Evolutionary conservation across 1,140 invertebrate species (phyloP).

Genomic region (Hycleus cichorii): DNA sequence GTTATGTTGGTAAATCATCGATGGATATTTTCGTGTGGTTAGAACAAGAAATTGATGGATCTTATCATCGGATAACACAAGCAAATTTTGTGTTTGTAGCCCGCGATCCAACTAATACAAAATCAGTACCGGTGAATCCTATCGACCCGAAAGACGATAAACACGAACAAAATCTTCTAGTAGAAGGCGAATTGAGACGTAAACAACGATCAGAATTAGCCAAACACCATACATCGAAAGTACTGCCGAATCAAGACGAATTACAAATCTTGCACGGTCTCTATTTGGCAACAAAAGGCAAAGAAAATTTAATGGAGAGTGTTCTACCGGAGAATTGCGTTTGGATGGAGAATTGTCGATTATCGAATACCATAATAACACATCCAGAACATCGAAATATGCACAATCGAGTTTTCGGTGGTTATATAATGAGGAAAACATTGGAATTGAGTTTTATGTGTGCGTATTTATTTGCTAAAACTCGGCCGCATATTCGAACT

Average conservation of each 20-base stretch:
- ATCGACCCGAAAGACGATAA: constrained; percentile 50
- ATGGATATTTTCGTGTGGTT: constrained; percentile 65
- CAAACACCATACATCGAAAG: constrained; percentile 53
- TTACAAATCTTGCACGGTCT: constrained; percentile 57
- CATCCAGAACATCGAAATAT: constrained; percentile 69
- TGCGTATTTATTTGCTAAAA: constrained; percentile 53
- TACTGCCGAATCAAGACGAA: constrained; percentile 56
- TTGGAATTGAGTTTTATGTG: constrained; percentile 65
- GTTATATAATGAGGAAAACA: constrained; percentile 73
- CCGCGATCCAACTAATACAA: constrained; percentile 56
- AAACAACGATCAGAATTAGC: constrained; percentile 41
- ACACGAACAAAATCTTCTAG: constrained; percentile 53
- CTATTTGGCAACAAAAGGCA: too few relatives aligned
- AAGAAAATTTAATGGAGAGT: constrained; percentile 15
- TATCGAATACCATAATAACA: constrained; percentile 58
- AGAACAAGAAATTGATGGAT: constrained; percentile 53
- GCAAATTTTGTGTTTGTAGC: constrained; percentile 69
- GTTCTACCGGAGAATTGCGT: constrained; percentile 48
- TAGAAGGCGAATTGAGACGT: constrained; percentile 53
- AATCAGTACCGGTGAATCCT: constrained; percentile 55
- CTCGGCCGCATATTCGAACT: constrained; percentile 50
- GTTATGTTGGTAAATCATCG: constrained; percentile 66
- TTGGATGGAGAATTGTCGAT: constrained; percentile 59
- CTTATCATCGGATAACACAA: constrained; percentile 53
- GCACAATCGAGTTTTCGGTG: constrained; percentile 77